Conservation (phyloP, 2,888 invertebrate genomes). For the Lithophane socia region DNA sequence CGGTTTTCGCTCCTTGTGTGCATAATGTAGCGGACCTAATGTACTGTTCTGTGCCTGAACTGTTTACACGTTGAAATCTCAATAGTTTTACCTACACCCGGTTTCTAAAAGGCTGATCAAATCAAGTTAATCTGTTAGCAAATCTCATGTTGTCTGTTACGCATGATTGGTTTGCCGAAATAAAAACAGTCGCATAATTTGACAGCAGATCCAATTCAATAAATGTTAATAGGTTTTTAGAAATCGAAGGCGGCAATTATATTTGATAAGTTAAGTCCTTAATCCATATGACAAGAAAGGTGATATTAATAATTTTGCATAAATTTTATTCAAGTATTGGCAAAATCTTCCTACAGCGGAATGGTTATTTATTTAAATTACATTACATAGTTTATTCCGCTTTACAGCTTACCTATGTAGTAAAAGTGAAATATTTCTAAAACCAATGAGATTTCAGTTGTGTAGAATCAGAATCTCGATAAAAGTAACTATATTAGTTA, state of each 20-base stretch:
- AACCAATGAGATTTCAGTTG: conserved; percentile 33
- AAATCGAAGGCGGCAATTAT: conserved; percentile 2
- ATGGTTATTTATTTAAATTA: conserved; percentile 11
- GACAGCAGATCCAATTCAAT: not conserved
- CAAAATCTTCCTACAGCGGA: not conserved
- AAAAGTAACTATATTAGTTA: conserved; percentile 47
- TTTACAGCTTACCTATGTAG: conserved; percentile 1
- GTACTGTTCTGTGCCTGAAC: conserved; percentile 4
- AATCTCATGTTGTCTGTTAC: not conserved
- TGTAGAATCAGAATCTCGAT: conserved; percentile 50
- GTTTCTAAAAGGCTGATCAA: not conserved
- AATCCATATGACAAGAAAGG: conserved; percentile 7
- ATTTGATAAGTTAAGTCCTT: conserved; percentile 28
- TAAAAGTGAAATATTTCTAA: not conserved
- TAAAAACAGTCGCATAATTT: not conserved
- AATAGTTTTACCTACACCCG: conserved; percentile 4
- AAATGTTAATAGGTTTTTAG: not conserved
- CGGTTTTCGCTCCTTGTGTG: not conserved
- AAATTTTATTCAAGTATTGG: not conserved
- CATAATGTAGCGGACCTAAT: not conserved
- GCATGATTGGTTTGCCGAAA: too few species aligned
- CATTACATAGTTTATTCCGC: conserved; percentile 11
- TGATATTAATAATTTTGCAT: conserved; percentile 21
- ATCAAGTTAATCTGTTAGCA: not conserved
- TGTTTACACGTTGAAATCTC: conserved; percentile 38